Evolutionary conservation across 1,140 invertebrate species (phyloP).

Genomic region (Rhynchophorus ferrugineus): DNA sequence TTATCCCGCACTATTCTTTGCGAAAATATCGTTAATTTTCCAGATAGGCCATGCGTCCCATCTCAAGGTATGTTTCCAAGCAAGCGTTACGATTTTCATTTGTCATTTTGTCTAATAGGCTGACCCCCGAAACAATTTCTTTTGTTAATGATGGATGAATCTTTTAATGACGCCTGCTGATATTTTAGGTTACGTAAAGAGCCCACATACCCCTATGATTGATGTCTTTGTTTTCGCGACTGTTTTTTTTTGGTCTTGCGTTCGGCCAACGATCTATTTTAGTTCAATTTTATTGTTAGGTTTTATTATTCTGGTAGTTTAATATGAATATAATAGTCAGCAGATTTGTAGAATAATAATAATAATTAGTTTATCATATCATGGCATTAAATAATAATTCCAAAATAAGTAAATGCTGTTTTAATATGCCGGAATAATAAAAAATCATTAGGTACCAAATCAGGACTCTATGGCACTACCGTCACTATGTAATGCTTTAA

Average conservation of each 20-base stretch:
- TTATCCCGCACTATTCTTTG: background rate
- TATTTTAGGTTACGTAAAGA: slow-evolving; percentile 7
- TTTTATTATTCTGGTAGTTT: too few species aligned
- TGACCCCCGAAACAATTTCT: slow-evolving; percentile 6
- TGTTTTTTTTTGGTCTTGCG: background rate
- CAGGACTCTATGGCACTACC: too few species aligned
- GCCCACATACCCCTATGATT: slow-evolving; percentile 11
- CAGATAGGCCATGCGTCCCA: background rate
- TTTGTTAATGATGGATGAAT: slow-evolving; percentile 17
- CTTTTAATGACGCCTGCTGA: slow-evolving; percentile 15
- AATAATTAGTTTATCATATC: too few species aligned
- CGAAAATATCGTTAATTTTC: background rate
- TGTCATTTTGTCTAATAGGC: slow-evolving; percentile 18
- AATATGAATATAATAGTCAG: too few species aligned
- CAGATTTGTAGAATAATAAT: too few species aligned
- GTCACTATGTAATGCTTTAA: too few species aligned
- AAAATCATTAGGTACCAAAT: too few species aligned
- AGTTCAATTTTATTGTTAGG: background rate
- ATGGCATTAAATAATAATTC: too few species aligned
- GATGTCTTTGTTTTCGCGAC: slow-evolving; percentile 13
- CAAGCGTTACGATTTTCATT: slow-evolving; percentile 18
- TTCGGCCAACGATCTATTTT: background rate
- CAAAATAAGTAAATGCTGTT: too few species aligned
- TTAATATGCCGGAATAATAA: too few species aligned
- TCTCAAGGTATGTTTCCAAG: slow-evolving; percentile 11